Conservation (phyloP, 2,797 vertebrate species). For the Zalophus californianus region DNA sequence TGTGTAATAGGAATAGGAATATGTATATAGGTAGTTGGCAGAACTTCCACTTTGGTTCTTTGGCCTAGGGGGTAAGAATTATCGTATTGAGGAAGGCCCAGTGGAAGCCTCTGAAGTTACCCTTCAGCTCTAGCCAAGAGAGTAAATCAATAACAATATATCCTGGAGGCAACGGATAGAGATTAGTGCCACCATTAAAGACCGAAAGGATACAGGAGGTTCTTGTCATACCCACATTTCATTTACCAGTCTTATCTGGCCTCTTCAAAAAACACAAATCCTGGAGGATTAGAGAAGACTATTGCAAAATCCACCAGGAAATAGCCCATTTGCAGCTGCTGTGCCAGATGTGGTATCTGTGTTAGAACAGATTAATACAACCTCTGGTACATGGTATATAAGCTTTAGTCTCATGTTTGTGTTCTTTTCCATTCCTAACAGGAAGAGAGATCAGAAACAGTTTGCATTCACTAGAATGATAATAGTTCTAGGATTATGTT, state of each 20-base stretch:
- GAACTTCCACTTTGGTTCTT: neutral
- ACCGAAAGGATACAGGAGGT: neutral
- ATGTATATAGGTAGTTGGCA: neutral
- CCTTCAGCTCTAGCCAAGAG: neutral
- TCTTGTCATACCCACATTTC: neutral
- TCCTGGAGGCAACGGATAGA: neutral
- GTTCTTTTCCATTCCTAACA: neutral
- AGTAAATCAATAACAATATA: neutral
- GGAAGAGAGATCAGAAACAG: neutral
- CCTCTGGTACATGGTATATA: neutral
- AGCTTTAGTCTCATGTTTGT: neutral
- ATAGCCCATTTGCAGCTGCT: neutral
- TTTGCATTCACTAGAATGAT: neutral
- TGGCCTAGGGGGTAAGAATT: neutral
- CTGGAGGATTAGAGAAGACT: neutral
- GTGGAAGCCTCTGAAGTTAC: conserved; percentile 5
- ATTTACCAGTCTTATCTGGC: neutral
- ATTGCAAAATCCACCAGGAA: neutral
- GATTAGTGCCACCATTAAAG: neutral
- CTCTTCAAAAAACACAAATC: neutral
- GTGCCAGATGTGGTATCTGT: neutral
- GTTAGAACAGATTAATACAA: neutral
- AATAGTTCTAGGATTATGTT: neutral
- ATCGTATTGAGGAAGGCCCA: neutral
- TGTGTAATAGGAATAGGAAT: neutral